Percentiles rank a stretch among this genome's conserved stretches.
Evolutionary conservation across 2,888 invertebrate genomes (phyloP).

Genomic region (Cosmia pyralina): DNA sequence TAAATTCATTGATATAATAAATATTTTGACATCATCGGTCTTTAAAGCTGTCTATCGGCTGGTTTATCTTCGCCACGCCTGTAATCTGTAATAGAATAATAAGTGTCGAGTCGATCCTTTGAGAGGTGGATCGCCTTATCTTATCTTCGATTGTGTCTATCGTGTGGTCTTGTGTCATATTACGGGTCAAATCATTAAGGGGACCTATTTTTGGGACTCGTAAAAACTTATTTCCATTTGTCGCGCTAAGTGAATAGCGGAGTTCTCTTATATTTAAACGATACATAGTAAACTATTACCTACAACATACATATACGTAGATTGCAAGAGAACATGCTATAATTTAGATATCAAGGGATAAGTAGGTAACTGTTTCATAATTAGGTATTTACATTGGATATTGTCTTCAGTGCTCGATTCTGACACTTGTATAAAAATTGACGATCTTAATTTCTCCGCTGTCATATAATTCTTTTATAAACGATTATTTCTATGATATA

Average conservation of each 20-base stretch:
- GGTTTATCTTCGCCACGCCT: slow-evolving; percentile 66
- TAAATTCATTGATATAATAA: slow-evolving; percentile 76
- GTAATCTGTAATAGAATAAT: slow-evolving; percentile 71
- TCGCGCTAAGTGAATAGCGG: slow-evolving; percentile 20
- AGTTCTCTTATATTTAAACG: slow-evolving; percentile 36
- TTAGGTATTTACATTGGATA: neutral
- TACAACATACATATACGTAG: slow-evolving; percentile 4
- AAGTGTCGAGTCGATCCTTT: slow-evolving; percentile 72
- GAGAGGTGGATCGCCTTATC: slow-evolving; percentile 72
- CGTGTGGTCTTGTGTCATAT: slow-evolving; percentile 68
- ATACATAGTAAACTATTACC: neutral
- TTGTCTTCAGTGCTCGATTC: neutral
- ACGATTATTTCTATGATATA: neutral
- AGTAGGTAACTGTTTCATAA: neutral
- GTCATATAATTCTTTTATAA: neutral
- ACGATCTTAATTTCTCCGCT: neutral
- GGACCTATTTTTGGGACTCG: slow-evolving; percentile 29
- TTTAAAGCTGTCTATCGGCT: slow-evolving; percentile 62
- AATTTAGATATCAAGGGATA: neutral
- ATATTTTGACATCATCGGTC: slow-evolving; percentile 78
- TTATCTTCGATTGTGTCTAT: slow-evolving; percentile 76
- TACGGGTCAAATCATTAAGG: slow-evolving; percentile 47
- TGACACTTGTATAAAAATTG: no score
- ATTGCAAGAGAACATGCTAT: neutral
- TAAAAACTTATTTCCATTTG: slow-evolving; percentile 43